These are phyloP conservation scores for Spondyliosoma cantharus DNA, from an alignment of 2,797 vertebrate species.

Conservation along the genomic window DNA sequence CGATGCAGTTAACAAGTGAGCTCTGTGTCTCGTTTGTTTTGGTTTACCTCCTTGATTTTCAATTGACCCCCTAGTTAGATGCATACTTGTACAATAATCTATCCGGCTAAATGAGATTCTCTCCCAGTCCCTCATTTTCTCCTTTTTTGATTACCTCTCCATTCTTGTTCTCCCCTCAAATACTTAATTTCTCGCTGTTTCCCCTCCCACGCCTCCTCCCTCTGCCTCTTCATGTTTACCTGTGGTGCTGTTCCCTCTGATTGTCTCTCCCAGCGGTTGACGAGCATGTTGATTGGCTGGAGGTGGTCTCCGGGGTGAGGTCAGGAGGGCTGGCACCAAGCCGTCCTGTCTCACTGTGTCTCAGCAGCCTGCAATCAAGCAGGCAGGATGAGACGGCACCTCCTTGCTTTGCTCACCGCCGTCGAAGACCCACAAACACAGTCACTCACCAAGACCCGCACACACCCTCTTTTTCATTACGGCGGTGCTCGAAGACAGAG, in stretches of 20 bases:
- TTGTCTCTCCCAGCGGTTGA: constrained; percentile 66
- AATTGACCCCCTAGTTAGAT: constrained; percentile 56
- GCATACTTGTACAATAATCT: constrained; percentile 55
- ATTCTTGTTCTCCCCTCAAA: constrained; percentile 39
- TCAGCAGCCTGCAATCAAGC: constrained; percentile 68
- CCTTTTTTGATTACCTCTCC: constrained; percentile 61
- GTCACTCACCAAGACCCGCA: background rate
- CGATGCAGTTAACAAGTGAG: constrained; percentile 37
- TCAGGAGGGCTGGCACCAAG: constrained; percentile 64
- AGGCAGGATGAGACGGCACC: constrained; percentile 46
- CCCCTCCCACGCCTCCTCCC: background rate
- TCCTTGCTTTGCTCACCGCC: constrained; percentile 31
- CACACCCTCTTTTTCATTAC: constrained; percentile 45
- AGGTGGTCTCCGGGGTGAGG: constrained; percentile 64
- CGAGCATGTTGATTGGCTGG: constrained; percentile 72
- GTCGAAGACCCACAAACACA: constrained; percentile 17
- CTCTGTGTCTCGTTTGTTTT: constrained; percentile 52
- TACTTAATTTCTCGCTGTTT: constrained; percentile 54
- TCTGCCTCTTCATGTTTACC: constrained; percentile 69
- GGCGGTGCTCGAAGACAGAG: constrained; percentile 38
- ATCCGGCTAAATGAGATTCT: constrained; percentile 54
- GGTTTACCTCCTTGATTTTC: constrained; percentile 62
- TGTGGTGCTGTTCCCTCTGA: constrained; percentile 58
- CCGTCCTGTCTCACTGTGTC: constrained; percentile 62
- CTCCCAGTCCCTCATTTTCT: constrained; percentile 45